Base-by-base conservation (phyloP, 2,113 vertebrate genomes). In the Petrocephalus zakoni region DNA sequence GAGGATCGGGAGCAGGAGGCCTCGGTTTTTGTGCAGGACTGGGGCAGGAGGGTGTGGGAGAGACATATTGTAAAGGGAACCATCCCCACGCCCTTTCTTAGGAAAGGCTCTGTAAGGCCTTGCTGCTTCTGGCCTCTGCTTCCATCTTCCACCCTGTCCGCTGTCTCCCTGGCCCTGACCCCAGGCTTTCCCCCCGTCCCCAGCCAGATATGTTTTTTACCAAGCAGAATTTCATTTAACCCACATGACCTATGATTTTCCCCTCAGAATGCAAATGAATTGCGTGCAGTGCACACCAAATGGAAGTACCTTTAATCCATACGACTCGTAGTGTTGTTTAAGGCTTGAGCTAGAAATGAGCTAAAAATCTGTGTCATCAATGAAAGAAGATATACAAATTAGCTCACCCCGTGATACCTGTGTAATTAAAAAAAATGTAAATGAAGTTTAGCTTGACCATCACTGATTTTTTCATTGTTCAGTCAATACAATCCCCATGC, bases 31-130 rank as follows among this genome's bases (percentile, higher is more conserved):
- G 95, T 96, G 95, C 93, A 95, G 92, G 95, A 96, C 93, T 96
- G 95, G 95, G 94, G 94, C 91, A 93, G 93, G 93, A 94, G 95
- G 94, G 95, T 96, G 89, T 96, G 95, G 95, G 93, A 95, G 92
- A 93, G 92, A 85, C 94, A 95, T 88, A 96, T 95, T 94, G 91
- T 94, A 93, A 96, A 96, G 94, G 94, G 91, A 92, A 95, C 95
- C 95, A 94, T 95, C 92, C 95, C 94, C 91, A 94, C 94, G 94
- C 93, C 91, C 93, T 93, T 94, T 94, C 92, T 94, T 93, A 96
- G 85, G 92, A 95, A 94, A 94, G 94, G 94, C 94, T 94, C 92
- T 64, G 94, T 96, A 95, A 95, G 95, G 90, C 91, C 89, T 58
- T 89, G 75, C 85, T 58, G 64, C 22, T 22, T 90, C 81, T 85